Percentiles rank a stretch among this genome's conserved stretches.
phyloP scores from a whole-genome alignment of 64 coral and sea anemone species.

The Actinia equina region DNA sequence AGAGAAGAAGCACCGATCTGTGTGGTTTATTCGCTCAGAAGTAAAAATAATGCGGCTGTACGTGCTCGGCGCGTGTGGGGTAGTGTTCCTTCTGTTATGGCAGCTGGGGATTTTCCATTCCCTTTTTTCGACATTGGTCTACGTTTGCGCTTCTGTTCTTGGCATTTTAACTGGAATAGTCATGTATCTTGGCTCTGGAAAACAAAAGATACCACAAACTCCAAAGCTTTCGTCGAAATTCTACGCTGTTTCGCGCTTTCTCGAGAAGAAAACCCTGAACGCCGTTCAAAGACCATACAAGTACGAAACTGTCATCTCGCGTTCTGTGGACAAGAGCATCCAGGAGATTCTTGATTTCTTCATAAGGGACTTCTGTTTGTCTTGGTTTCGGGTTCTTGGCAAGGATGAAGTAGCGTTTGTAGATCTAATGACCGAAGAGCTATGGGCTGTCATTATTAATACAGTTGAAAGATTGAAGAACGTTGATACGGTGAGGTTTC shows the following conservation, averaged over 20 bases:
- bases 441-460: slow-evolving; percentile 64
- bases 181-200: slow-evolving; percentile 72
- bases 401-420: slow-evolving; percentile 91
- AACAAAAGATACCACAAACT: slow-evolving; percentile 58
- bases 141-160: slow-evolving; percentile 49
- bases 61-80: slow-evolving; percentile 15
- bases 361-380: slow-evolving; percentile 95
- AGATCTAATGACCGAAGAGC: slow-evolving; percentile 87
- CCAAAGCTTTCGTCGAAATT: slow-evolving; percentile 60
- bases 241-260: slow-evolving; percentile 48
- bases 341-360: slow-evolving; percentile 97
- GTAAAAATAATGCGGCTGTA: slow-evolving; percentile 41
- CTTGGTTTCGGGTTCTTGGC: slow-evolving; percentile 86
- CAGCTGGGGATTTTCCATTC: slow-evolving; percentile 75
- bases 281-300: slow-evolving; percentile 72
- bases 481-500: slow-evolving; percentile 88
- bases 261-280: slow-evolving; percentile 64
- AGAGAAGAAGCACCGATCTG: not conserved
- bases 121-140: slow-evolving; percentile 55
- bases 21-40: not conserved
- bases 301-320: slow-evolving; percentile 76
- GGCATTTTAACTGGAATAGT: slow-evolving; percentile 74
- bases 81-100: slow-evolving; percentile 49
- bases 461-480: slow-evolving; percentile 64
- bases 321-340: slow-evolving; percentile 88